Evolutionary conservation across 1,140 invertebrate genomes (phyloP).

Genomic region (Brachionus angularis): DNA sequence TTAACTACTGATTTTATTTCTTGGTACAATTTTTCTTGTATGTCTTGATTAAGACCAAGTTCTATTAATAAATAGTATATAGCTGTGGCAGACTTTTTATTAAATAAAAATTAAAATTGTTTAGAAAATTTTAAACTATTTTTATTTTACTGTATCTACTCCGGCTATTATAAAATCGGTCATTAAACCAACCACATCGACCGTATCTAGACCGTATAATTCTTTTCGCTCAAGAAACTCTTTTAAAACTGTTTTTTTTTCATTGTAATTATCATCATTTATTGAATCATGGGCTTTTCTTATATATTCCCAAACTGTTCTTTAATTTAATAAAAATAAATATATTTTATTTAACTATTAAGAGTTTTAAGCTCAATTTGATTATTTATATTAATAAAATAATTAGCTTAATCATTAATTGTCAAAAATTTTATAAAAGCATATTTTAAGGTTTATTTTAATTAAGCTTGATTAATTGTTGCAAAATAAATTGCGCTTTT

Average conservation of each 20-base stretch:
- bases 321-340: neutral
- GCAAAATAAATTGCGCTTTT: too few species aligned
- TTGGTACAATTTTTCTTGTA: conserved; percentile 29
- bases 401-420: too few species aligned
- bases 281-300: conserved; percentile 6
- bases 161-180: conserved; percentile 40
- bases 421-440: too few species aligned
- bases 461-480: too few species aligned
- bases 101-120: neutral
- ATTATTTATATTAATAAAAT: too few species aligned
- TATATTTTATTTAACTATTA: neutral
- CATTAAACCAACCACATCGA: conserved; percentile 22
- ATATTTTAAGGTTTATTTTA: too few species aligned
- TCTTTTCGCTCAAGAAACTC: conserved; percentile 17
- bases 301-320: conserved; percentile 28
- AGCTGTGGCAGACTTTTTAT: conserved; percentile 21
- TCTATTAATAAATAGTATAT: conserved; percentile 23
- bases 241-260: conserved; percentile 18
- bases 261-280: neutral
- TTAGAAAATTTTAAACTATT: too few species aligned
- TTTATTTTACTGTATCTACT: conserved; percentile 41
- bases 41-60: neutral
- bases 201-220: neutral
- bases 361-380: too few species aligned
- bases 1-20: conserved; percentile 31